Percentiles rank a stretch among this genome's conserved stretches.
phyloP scores from a whole-genome alignment of 1,140 invertebrate genomes.

The Papilio glaucus region DNA sequence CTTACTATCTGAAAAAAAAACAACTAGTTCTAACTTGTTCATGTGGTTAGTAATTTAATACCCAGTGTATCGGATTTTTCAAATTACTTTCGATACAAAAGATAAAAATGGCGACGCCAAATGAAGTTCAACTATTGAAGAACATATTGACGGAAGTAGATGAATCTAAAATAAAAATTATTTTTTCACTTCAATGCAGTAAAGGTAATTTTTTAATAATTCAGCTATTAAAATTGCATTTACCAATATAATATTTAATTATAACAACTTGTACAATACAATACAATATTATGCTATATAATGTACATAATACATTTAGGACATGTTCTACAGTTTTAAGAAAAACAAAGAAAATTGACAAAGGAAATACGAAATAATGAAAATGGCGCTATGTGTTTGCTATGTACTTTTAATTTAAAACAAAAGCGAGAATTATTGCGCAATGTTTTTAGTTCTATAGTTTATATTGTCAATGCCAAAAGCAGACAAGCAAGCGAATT shows the following conservation, averaged over 20 bases:
- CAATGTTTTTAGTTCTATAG: no score
- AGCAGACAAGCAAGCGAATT: no score
- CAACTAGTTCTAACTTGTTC: not conserved
- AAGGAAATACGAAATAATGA: no score
- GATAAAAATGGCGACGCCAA: constrained; percentile 55
- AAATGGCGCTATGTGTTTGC: no score
- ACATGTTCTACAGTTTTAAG: no score
- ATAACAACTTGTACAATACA: no score
- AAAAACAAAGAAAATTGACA: no score
- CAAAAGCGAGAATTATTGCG: no score
- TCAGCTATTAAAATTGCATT: not conserved
- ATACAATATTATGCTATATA: no score
- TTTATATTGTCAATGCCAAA: no score
- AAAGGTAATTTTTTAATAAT: constrained; percentile 56
- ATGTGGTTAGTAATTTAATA: not conserved
- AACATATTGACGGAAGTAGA: constrained; percentile 63
- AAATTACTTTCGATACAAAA: not conserved
- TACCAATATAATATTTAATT: not conserved
- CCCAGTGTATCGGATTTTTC: not conserved
- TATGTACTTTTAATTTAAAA: not conserved
- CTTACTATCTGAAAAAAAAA: not conserved
- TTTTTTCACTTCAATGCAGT: constrained; percentile 62
- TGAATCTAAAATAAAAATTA: constrained; percentile 64
- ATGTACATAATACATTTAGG: no score
- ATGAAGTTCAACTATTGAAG: constrained; percentile 59